Evolutionary conservation across 1,140 invertebrate species (phyloP).

Genomic region (Cephus cinctus): DNA sequence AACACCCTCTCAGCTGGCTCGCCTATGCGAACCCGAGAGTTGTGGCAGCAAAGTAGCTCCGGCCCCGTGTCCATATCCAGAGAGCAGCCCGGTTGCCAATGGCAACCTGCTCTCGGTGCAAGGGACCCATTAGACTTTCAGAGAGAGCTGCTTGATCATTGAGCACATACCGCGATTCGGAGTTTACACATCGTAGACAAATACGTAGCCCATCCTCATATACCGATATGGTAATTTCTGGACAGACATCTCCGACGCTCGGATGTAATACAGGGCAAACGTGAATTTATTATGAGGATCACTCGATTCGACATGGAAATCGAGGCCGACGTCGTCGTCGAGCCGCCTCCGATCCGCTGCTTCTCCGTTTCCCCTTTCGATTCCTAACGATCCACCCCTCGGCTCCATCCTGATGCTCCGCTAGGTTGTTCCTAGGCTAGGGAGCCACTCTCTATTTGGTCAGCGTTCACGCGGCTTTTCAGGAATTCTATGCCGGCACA

Average conservation of each 20-base stretch:
- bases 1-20: neutral
- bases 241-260: neutral
- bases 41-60: conserved; percentile 21
- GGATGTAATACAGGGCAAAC: conserved; percentile 31
- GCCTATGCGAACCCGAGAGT: conserved; percentile 11
- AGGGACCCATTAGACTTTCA: conserved; percentile 42
- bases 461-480: no score
- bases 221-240: conserved; percentile 1
- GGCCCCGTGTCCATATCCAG: conserved; percentile 19
- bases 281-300: conserved; percentile 36
- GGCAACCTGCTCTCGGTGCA: conserved; percentile 26
- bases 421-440: no score
- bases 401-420: no score
- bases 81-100: conserved; percentile 34
- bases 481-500: no score
- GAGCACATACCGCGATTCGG: conserved; percentile 34
- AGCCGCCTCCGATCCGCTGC: no score
- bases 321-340: no score
- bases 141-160: conserved; percentile 38
- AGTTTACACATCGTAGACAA: conserved; percentile 41
- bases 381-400: no score
- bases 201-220: conserved; percentile 23
- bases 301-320: no score
- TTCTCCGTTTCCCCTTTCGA: no score
- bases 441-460: no score